Percentiles rank a stretch among this genome's conserved stretches.
phyloP scores from a whole-genome alignment of 2,888 invertebrate genomes.

The Pristionchus japonicus region DNA sequence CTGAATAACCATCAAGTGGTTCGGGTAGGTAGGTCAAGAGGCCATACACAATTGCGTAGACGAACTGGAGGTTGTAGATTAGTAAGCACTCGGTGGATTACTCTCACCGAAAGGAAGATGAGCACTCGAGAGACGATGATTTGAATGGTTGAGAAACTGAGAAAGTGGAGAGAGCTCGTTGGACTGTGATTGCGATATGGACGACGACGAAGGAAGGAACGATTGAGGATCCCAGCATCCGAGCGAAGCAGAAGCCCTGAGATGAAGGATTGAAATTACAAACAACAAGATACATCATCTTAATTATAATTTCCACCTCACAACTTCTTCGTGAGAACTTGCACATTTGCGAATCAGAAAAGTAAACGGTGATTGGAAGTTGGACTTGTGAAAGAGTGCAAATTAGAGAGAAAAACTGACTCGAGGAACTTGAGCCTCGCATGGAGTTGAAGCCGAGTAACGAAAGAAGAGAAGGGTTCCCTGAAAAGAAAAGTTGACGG shows the following conservation, averaged over 20 bases:
- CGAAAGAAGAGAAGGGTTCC: not conserved
- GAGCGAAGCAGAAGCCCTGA: not conserved
- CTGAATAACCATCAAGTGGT: not conserved
- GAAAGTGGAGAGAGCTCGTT: not conserved
- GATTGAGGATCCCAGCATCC: not conserved
- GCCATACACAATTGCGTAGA: not conserved
- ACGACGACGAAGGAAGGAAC: not conserved
- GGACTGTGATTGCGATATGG: not conserved
- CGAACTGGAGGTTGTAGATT: not conserved
- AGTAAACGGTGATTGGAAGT: too few relatives aligned
- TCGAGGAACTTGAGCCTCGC: not conserved
- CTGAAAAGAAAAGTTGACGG: not conserved
- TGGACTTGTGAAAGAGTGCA: too few relatives aligned
- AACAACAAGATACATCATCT: too few relatives aligned
- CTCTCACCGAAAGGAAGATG: not conserved
- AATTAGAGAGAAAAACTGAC: not conserved
- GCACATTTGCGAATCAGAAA: not conserved
- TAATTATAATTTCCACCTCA: not conserved
- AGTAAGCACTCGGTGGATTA: too few relatives aligned
- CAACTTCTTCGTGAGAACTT: not conserved
- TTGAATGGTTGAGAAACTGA: not conserved
- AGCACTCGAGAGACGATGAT: not conserved
- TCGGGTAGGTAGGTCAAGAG: not conserved
- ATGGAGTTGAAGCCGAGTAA: not conserved
- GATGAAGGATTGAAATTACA: too few relatives aligned